Conservation (phyloP, 2,113 vertebrate genomes). For the Sebastes fasciatus region DNA sequence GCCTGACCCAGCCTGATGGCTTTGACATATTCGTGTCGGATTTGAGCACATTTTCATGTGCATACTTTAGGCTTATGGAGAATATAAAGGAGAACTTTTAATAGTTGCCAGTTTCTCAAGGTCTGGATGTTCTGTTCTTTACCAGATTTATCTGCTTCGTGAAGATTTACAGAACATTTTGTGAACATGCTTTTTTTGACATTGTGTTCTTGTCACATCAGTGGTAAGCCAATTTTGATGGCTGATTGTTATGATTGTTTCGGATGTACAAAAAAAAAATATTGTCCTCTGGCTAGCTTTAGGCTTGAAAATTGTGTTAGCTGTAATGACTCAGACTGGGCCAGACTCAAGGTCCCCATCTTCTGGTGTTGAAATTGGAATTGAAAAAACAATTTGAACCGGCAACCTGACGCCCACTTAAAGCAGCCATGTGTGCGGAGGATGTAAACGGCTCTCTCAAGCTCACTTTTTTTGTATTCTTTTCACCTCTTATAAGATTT, state of each 20-base stretch:
- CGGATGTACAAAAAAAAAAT: background rate
- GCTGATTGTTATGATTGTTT: slow-evolving; percentile 3
- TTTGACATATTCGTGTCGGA: background rate
- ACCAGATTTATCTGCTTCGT: background rate
- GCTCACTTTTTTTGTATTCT: background rate
- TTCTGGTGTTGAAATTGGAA: background rate
- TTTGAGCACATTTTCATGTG: background rate
- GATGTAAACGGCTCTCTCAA: background rate
- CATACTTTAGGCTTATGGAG: background rate
- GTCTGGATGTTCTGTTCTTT: background rate
- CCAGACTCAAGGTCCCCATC: background rate
- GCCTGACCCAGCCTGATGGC: background rate
- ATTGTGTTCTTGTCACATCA: background rate
- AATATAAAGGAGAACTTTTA: background rate
- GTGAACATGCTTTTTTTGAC: background rate
- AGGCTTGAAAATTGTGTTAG: background rate
- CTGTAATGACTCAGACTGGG: background rate
- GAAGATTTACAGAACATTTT: slow-evolving; percentile 6
- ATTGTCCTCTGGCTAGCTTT: background rate
- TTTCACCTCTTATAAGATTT: background rate
- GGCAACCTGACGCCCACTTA: background rate
- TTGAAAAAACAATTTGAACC: too few species aligned
- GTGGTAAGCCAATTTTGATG: background rate
- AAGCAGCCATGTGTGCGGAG: background rate
- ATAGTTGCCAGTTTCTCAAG: background rate